phyloP scores from a whole-genome alignment of 2,797 vertebrate genomes.

The Phrynocephalus forsythii region DNA sequence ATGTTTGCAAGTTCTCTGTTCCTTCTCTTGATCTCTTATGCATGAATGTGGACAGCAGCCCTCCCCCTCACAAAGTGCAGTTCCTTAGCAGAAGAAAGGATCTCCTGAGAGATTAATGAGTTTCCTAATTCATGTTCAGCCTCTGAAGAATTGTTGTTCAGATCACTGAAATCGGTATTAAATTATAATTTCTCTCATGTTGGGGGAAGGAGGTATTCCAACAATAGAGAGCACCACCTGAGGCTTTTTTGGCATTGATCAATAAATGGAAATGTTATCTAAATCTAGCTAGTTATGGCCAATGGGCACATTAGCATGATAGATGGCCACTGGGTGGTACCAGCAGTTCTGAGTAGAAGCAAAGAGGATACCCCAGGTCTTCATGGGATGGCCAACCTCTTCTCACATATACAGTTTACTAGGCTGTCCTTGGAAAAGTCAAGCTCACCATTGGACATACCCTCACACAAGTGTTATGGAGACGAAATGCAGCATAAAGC shows the following conservation, averaged over 20 bases:
- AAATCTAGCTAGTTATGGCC: not conserved
- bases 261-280: not conserved
- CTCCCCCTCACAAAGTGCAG: not conserved
- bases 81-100: not conserved
- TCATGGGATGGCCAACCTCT: not conserved
- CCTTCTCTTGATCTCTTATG: constrained; percentile 39
- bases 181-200: not conserved
- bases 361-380: no score
- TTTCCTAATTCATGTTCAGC: constrained; percentile 2
- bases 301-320: not conserved
- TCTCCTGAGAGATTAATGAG: constrained; percentile 4
- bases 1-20: constrained; percentile 32
- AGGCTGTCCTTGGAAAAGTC: not conserved
- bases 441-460: not conserved
- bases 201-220: not conserved
- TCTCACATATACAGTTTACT: not conserved
- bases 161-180: not conserved
- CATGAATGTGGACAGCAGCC: not conserved
- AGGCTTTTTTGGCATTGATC: not conserved
- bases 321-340: not conserved
- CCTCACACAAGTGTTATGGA: not conserved
- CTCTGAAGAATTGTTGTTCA: not conserved
- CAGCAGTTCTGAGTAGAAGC: not conserved
- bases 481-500: not conserved
- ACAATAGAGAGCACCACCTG: not conserved